Evolutionary conservation across 2,113 vertebrate species (phyloP).

Genomic region (Amblyornis subalaris): DNA sequence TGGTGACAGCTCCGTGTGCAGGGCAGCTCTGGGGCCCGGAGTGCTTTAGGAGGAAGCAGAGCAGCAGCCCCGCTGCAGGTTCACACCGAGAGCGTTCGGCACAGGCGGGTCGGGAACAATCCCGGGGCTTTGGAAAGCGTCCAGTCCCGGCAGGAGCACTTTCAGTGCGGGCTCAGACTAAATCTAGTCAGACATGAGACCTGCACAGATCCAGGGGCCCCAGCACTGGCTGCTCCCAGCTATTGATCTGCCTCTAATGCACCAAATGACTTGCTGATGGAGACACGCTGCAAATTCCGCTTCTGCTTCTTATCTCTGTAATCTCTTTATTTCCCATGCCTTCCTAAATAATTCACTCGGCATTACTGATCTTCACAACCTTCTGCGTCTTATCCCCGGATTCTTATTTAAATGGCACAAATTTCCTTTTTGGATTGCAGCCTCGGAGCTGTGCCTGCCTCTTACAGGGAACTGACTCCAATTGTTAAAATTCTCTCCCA

Average conservation of each 20-base stretch:
- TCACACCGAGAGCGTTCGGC: not conserved
- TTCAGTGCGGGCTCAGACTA: not conserved
- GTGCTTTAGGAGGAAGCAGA: not conserved
- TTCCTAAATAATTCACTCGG: constrained; percentile 15
- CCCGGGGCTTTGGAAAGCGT: not conserved
- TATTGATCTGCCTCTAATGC: constrained; percentile 19
- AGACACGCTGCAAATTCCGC: not conserved
- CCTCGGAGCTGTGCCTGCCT: not conserved
- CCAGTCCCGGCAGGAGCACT: not conserved
- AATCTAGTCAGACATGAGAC: not conserved
- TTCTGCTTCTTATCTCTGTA: not conserved
- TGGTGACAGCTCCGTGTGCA: not conserved
- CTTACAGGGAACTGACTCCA: not conserved
- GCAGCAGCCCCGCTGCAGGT: not conserved
- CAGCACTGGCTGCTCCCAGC: not conserved
- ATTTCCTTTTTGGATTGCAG: not conserved
- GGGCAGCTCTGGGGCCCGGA: not conserved
- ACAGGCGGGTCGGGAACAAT: not conserved
- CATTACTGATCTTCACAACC: not conserved
- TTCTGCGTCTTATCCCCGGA: not conserved
- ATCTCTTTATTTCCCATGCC: not conserved
- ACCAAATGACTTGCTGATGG: not conserved
- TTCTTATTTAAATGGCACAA: not conserved
- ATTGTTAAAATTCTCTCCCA: not conserved
- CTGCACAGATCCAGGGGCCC: not conserved